phyloP scores from a whole-genome alignment of 2,888 invertebrate genomes.

The Tachystola acroxantha region DNA sequence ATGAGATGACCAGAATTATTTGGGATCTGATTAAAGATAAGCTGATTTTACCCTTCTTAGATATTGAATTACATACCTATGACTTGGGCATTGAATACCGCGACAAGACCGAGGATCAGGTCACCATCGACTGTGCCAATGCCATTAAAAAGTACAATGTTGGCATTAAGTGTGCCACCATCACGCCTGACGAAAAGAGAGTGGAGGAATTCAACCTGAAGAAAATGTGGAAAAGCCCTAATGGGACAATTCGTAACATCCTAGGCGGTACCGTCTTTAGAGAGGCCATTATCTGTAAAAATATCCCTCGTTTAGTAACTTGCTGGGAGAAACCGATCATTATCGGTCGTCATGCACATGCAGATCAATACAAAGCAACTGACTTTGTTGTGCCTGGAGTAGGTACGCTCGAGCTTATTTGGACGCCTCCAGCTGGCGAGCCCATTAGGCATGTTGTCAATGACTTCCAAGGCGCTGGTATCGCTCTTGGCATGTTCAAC shows the following conservation, averaged over 20 bases:
- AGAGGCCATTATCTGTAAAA: conserved; percentile 92
- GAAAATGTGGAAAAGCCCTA: conserved; percentile 95
- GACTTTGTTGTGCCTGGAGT: conserved; percentile 96
- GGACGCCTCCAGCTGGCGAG: conserved; percentile 82
- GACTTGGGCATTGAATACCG: conserved; percentile 97
- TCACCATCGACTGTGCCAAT: conserved; percentile 97
- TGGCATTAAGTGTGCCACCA: conserved; percentile 99
- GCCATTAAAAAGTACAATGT: conserved; percentile 98
- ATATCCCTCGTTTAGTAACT: conserved; percentile 96
- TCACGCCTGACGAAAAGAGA: conserved; percentile 97
- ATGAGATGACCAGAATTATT: conserved; percentile 98
- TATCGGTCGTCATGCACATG: conserved; percentile 98
- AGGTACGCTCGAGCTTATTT: conserved; percentile 92
- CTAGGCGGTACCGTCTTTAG: conserved; percentile 91
- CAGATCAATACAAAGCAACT: conserved; percentile 98
- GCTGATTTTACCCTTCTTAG: conserved; percentile 96
- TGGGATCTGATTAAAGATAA: conserved; percentile 99
- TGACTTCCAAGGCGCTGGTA: conserved; percentile 91
- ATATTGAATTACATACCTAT: conserved; percentile 94
- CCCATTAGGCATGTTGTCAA: conserved; percentile 87
- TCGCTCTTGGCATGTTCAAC: conserved; percentile 97
- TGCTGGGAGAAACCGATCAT: conserved; percentile 98
- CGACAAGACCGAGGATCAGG: conserved; percentile 95
- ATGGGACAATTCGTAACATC: conserved; percentile 93
- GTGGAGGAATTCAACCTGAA: conserved; percentile 94